Base-by-base conservation (phyloP, 2,113 vertebrate genomes). In the Rhinoderma darwinii region DNA sequence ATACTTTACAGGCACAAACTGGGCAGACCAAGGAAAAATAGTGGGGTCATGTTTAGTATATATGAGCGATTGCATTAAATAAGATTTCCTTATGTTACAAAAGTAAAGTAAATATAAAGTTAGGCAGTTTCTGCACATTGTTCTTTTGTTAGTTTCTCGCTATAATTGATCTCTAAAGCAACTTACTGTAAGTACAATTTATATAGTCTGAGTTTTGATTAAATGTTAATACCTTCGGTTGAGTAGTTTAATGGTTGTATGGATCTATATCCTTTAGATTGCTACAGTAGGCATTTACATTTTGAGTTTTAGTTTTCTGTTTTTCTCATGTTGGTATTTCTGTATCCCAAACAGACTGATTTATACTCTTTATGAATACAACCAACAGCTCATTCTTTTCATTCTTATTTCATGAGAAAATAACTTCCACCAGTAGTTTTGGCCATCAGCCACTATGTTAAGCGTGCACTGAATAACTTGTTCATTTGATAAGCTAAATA, bases 401-500 rank as follows among this genome's bases (percentile, higher is more conserved):
- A 77, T 77, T 77, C 75, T 81, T 61, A 3, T 12, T n/a, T 41
- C 18, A 63, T 61, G 35, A 84, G 47, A 73, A 20, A 72, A 47
- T 54, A 56, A 39, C 30, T 37, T 84, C 25, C 32, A 30, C 56
- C 39, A 43, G 56, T 44, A 73, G 27, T 47, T 77, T 78, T 37
- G 51, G 30, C 44, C n/a, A 30, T 18, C 30, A 78, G 68, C 68
- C 68, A 72, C 68, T 72, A 72, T 72, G 68, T 25, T 70, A 68
- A 35, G 66, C 17, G 50, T 18, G 12, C 30, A 35, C 5, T 32
- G 7, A 54, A 51, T 78, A 51, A 20, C 47, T 30, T 78, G 50
- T 54, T 51, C 76, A 78, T 78, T 78, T 54, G 76, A 78, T 78
- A 78, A 78, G 76, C 76, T 78, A 78, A 54, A 78, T 78, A 50